Evolutionary conservation across 2,113 vertebrate species (phyloP).

Genomic region (Xiphophorus hellerii): DNA sequence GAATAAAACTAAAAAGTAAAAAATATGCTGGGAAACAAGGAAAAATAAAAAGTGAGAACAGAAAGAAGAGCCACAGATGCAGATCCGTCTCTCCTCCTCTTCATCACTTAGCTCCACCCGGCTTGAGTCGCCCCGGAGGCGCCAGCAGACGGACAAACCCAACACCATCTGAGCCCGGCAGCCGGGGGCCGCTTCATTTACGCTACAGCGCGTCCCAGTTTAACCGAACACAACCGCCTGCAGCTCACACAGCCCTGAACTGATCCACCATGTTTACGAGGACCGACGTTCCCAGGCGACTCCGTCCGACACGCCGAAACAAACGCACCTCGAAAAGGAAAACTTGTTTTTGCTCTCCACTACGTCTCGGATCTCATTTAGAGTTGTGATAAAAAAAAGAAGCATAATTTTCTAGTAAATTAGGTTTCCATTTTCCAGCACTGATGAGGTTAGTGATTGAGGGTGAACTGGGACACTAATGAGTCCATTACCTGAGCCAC

Average conservation of each 20-base stretch:
- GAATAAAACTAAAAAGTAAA: neutral
- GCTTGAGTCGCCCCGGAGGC: conserved; percentile 47
- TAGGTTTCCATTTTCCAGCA: conserved; percentile 2
- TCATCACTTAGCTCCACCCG: conserved; percentile 41
- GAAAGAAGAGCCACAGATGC: conserved; percentile 38
- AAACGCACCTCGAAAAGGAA: neutral
- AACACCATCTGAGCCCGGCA: conserved; percentile 63
- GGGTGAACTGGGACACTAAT: conserved; percentile 20
- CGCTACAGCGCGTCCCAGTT: conserved; percentile 60
- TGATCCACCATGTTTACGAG: conserved; percentile 4
- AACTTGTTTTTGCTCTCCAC: neutral
- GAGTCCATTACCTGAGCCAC: conserved; percentile 20
- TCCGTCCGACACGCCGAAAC: conserved; percentile 11
- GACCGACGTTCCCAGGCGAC: conserved; percentile 17
- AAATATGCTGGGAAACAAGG: neutral
- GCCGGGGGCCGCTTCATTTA: conserved; percentile 55
- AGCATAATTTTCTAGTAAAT: neutral
- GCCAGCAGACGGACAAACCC: conserved; percentile 54
- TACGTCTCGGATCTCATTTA: neutral
- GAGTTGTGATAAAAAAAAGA: neutral
- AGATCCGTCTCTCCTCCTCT: neutral
- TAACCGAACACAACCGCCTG: conserved; percentile 45
- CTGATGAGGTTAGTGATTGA: conserved; percentile 8
- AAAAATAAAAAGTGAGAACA: neutral
- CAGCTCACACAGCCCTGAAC: conserved; percentile 1